Evolutionary conservation across 2,113 vertebrate species (phyloP).

Genomic region (Istiophorus platypterus): DNA sequence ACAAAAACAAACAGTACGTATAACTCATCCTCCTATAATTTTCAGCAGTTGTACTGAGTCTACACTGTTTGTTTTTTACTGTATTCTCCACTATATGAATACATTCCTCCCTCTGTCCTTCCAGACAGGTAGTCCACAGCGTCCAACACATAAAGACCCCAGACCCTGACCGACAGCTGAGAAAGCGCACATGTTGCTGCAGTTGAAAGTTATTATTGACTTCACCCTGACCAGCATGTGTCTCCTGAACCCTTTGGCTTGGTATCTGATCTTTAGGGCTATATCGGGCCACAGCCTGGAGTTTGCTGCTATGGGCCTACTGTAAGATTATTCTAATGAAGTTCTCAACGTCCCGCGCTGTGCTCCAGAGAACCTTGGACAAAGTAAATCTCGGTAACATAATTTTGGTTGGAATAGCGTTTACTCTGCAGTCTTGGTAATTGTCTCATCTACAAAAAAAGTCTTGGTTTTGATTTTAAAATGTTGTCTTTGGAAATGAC

Average conservation of each 20-base stretch:
- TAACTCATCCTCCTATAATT: not conserved
- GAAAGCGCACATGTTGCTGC: constrained; percentile 46
- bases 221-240: constrained; percentile 45
- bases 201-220: constrained; percentile 58
- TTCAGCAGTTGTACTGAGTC: not conserved
- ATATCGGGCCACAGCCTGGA: constrained; percentile 65
- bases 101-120: constrained; percentile 25
- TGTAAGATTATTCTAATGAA: constrained; percentile 35
- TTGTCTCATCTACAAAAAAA: not conserved
- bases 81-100: not conserved
- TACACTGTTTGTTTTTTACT: not conserved
- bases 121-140: constrained; percentile 42
- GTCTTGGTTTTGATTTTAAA: not conserved
- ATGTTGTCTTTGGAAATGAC: no score
- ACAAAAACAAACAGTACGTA: not conserved
- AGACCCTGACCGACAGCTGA: constrained; percentile 59
- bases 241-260: constrained; percentile 62
- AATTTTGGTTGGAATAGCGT: not conserved
- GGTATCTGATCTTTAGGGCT: constrained; percentile 75
- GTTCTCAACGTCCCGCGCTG: not conserved
- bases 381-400: not conserved
- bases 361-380: not conserved
- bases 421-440: not conserved
- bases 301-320: constrained; percentile 41
- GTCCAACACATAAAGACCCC: constrained; percentile 36